Base-by-base conservation (phyloP, 2,888 invertebrate species). In the Ochlodes sylvanus region DNA sequence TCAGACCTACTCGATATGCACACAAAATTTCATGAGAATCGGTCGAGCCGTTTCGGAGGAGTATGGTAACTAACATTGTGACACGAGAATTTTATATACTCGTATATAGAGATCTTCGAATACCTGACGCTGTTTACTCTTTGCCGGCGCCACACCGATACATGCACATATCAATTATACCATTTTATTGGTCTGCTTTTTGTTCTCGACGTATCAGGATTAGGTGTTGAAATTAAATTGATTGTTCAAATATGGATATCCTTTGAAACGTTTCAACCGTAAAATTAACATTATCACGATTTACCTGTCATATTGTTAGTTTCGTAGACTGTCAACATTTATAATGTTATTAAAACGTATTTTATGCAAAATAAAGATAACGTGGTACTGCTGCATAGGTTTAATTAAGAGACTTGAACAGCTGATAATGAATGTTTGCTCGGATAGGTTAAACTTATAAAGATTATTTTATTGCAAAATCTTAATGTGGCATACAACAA, bases 141-240 rank as follows among this genome's bases (percentile, higher is more conserved):
- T 10, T 52, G 27, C 19, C 57, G 42, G 58, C 58, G 58, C 42
- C n/a, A n/a, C n/a, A n/a, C n/a, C 58, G 58, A 52, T 14, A 27
- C 32, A 42, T 60, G 42, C 52, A 42, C 14, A 42, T 52, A 66
- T 66, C 58, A 66, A 66, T 66, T 66, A 60, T 42, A 42, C 17
- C 17, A 50, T 60, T 56, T 66, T 66, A 66, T 66, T 52, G 52
- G 12, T 54, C 41, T 42, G 19, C 57, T 65, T 65, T 65, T 65
- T 65, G 50, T 58, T 58, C 57, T n/a, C 32, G 10, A 52, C 12
- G 50, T 58, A 38, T 57, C 56, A 57, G 56, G 38, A 60, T 66
- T 42, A 66, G 58, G 66, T 66, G 66, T 66, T 42, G 32, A 66
- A 60, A 60, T 60, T 15, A 12, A 65, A 65, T 66, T 60, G 58